Conservation (phyloP, 2,888 invertebrate species). For the Archips xylosteana region DNA sequence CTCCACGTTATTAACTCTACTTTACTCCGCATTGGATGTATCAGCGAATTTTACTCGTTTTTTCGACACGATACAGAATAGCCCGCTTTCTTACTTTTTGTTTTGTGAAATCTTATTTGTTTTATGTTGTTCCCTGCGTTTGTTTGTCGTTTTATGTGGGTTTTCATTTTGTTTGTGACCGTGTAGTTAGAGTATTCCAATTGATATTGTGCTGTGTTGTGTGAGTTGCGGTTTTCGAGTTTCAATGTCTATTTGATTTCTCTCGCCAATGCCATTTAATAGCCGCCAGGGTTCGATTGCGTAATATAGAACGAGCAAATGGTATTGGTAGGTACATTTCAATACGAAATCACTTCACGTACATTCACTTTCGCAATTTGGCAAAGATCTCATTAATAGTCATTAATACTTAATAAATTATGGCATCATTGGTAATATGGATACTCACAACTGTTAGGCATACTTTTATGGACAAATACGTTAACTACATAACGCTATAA, state of each 20-base stretch:
- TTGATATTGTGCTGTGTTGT: not conserved
- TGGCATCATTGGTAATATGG: no score
- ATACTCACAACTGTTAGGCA: no score
- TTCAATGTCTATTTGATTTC: not conserved
- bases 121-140: not conserved
- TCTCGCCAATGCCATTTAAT: no score
- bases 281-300: no score
- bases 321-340: no score
- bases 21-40: conserved; percentile 16
- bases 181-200: not conserved
- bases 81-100: not conserved
- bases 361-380: no score
- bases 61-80: conserved; percentile 14
- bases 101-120: conserved; percentile 9
- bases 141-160: not conserved
- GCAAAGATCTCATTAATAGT: no score
- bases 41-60: conserved; percentile 16
- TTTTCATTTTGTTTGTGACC: not conserved
- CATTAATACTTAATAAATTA: no score
- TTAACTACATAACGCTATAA: no score
- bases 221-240: not conserved
- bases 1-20: conserved; percentile 21
- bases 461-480: no score
- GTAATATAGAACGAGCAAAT: no score
- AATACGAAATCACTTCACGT: no score